Evolutionary conservation across 2,113 vertebrate species (phyloP), one percentile per base, ranked within the genome.

Genomic region (Daboia siamensis): DNA sequence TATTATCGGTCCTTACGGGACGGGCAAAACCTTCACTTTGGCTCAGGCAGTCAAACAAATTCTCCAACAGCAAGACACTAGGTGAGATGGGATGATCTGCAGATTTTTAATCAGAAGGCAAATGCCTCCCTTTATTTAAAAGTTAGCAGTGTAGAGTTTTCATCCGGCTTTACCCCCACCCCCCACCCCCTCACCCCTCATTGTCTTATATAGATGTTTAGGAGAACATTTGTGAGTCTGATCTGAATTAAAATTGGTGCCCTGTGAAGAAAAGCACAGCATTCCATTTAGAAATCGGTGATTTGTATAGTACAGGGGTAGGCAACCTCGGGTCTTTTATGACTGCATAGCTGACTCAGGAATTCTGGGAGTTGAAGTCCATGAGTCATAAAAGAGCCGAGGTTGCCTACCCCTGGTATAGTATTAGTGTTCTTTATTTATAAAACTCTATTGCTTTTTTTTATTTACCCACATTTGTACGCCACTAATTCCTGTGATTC

Each of bases 41-140:
- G 99, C 99, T 94, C 99, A 99, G 98, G 99, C 99, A 56, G 99
- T 99, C 97, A 99, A 99, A 97, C 99, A 99, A 97, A 99, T 99
- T 93, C 98, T 99, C 89, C 99, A 99, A 94, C 99, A 99, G 95
- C 98, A 98, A 91, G 98, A 98, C 90, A 98, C 98, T 95, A 99
- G 99, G 99, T 99, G 96, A 97, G 97, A 87, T 33, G 91, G 94
- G 91, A 17, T 86, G 11, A 61, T 89, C 59, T 57, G 0, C 0
- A 0, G 0, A 0, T 1, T 0, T 44, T 39, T 88, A 21, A 0
- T 39, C 52, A 26, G 89, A 46, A 93, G 55, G 74, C 3, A 54
- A 39, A 51, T 52, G 9, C 0, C 39, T 44, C 86, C 86, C 20
- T 94, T 90, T 20, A 87, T 33, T 87, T 90, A 92, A 92, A 55